These are phyloP conservation scores for Fregetta grallaria DNA, from an alignment of 2,113 vertebrate genomes.

Conservation along the genomic window DNA sequence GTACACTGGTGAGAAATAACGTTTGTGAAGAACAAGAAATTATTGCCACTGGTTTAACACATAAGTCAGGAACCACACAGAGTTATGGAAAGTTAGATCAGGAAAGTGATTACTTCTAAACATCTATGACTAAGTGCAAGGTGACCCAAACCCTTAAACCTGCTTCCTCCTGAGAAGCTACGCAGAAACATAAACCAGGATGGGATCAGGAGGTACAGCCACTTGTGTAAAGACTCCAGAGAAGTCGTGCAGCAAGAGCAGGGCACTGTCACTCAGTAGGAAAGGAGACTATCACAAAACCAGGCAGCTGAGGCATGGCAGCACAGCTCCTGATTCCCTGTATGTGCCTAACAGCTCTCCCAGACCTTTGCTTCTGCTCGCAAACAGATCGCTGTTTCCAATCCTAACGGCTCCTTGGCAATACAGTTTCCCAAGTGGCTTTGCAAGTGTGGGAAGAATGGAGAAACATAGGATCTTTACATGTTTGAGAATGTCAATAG, in stretches of 20 bases:
- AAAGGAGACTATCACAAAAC: neutral
- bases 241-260: neutral
- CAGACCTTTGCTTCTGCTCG: neutral
- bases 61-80: neutral
- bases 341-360: neutral
- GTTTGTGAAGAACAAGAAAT: neutral
- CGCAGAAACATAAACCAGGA: neutral
- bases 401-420: neutral
- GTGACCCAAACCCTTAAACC: neutral
- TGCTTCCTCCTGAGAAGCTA: neutral
- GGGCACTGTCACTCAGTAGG: neutral
- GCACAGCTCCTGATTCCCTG: neutral
- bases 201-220: neutral
- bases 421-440: neutral
- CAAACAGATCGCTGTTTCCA: neutral
- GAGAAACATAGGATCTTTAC: neutral
- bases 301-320: neutral
- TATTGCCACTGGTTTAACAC: neutral
- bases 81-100: neutral
- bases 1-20: neutral
- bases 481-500: neutral
- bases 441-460: neutral
- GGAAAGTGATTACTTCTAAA: neutral
- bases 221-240: neutral
- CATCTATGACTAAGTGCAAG: neutral